Percentiles rank a stretch among this genome's conserved stretches.
phyloP scores from a whole-genome alignment of 2,797 vertebrate species.

The Poecile montanus region DNA sequence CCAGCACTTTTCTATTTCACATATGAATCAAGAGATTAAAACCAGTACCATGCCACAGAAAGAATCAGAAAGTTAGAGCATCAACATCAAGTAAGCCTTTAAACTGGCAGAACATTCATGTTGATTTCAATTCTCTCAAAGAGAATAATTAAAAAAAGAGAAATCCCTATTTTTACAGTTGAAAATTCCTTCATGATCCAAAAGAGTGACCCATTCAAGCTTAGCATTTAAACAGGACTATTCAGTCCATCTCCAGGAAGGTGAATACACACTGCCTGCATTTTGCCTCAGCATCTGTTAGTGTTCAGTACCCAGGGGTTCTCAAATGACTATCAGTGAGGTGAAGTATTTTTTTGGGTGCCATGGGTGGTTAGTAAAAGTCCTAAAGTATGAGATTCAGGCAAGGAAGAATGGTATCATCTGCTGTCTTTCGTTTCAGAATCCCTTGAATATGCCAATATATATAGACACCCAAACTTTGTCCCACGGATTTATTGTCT shows the following conservation, averaged over 20 bases:
- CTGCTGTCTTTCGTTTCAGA: background rate
- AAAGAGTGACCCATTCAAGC: background rate
- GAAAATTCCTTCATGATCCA: background rate
- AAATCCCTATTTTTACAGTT: background rate
- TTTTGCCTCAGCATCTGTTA: background rate
- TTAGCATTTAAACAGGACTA: background rate
- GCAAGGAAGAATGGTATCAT: background rate
- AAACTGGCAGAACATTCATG: background rate
- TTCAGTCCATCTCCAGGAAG: background rate
- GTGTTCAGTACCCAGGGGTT: background rate
- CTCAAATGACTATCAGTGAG: background rate
- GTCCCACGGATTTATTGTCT: background rate
- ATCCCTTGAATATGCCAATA: background rate
- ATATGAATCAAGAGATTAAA: background rate
- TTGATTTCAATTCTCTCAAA: background rate
- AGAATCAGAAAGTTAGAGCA: background rate
- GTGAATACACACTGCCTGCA: background rate
- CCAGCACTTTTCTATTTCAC: background rate
- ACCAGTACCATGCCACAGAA: background rate
- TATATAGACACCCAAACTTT: background rate
- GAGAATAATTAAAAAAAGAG: background rate
- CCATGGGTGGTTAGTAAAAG: background rate
- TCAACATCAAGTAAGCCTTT: background rate
- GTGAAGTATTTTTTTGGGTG: background rate
- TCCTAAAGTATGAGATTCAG: background rate